These are phyloP conservation scores for Eira barbara DNA, from an alignment of 2,113 vertebrate genomes.

Conservation along the genomic window DNA sequence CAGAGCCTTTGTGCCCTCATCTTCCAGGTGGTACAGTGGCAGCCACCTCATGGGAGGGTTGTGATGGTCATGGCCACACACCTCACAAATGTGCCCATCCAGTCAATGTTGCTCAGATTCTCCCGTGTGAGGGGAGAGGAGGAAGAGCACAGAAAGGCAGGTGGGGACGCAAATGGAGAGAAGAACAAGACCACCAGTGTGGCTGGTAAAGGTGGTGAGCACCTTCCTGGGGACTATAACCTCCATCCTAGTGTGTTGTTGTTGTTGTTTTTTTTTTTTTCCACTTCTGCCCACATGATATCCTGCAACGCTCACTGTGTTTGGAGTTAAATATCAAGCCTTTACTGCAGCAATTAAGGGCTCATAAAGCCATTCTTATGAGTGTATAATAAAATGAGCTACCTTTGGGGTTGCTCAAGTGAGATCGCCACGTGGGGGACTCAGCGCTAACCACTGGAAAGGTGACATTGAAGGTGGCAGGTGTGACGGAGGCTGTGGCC, in stretches of 20 bases:
- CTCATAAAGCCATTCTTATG: background rate
- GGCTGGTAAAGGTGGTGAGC: accelerated
- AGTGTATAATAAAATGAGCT: background rate
- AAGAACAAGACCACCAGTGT: background rate
- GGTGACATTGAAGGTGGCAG: background rate
- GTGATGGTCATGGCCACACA: no score
- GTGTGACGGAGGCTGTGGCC: background rate
- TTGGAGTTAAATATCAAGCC: background rate
- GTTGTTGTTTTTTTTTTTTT: no score
- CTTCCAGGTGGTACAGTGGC: background rate
- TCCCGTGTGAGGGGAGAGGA: no score
- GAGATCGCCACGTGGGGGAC: background rate
- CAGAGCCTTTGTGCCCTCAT: background rate
- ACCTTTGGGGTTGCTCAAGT: background rate
- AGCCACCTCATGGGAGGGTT: background rate
- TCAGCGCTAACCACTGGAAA: background rate
- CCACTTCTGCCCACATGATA: no score
- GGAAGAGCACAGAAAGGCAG: background rate
- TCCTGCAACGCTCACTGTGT: background rate
- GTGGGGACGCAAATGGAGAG: accelerated
- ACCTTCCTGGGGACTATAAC: background rate
- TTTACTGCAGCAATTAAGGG: background rate
- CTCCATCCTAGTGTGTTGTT: no score
- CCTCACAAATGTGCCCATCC: background rate
- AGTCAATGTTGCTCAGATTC: background rate